These are phyloP conservation scores for Chloroclystis v-ata DNA, from an alignment of 2,888 invertebrate species.

Conservation along the genomic window DNA sequence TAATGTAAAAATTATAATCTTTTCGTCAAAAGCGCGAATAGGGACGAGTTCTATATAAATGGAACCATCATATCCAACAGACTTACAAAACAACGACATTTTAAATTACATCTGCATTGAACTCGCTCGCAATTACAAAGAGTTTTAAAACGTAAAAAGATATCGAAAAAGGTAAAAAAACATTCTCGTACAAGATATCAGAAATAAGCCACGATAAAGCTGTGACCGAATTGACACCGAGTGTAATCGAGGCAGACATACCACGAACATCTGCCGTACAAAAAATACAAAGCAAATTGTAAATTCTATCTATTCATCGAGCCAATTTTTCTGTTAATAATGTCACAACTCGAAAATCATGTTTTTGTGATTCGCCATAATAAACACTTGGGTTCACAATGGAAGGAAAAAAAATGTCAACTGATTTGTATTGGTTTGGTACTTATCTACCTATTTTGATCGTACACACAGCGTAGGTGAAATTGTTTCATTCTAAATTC, in stretches of 20 bases:
- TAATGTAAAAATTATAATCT: too few relatives aligned
- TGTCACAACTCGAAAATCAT: conserved; percentile 61
- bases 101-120: conserved; percentile 11
- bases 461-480: too few relatives aligned
- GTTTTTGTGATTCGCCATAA: conserved; percentile 48
- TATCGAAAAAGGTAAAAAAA: conserved; percentile 45
- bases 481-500: too few relatives aligned
- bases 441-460: too few relatives aligned
- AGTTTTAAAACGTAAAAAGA: conserved; percentile 40
- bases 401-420: conserved; percentile 40
- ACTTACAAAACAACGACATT: conserved; percentile 6
- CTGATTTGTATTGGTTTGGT: conserved; percentile 39
- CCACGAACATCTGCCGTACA: conserved; percentile 60
- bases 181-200: conserved; percentile 58
- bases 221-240: conserved; percentile 57
- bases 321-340: conserved; percentile 71
- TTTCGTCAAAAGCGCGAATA: too few relatives aligned
- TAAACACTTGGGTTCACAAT: conserved; percentile 63
- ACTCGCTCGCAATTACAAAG: conserved; percentile 31
- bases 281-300: conserved; percentile 57
- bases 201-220: conserved; percentile 53
- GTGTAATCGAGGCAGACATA: conserved; percentile 65
- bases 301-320: conserved; percentile 50
- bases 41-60: background rate
- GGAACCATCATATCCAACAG: background rate